A percentile compares a stretch with the other conserved stretches of the same genome.
Evolutionary conservation across 2,888 invertebrate species (phyloP).

Genomic region (Clusia tigrina): DNA sequence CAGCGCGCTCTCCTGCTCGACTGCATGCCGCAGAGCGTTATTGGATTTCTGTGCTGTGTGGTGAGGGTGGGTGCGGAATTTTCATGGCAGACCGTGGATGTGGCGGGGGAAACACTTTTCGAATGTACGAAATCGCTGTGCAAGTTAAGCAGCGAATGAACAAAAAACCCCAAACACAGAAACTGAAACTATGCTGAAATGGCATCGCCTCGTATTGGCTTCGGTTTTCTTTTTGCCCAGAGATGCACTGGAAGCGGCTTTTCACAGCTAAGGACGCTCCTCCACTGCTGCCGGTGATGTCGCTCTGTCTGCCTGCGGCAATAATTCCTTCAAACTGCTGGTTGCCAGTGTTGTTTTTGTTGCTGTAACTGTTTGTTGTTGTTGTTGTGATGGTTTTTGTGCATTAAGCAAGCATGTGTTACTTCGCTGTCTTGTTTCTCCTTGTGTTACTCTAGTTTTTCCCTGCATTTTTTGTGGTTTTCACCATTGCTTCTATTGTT

Average conservation of each 20-base stretch:
- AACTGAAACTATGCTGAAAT: neutral
- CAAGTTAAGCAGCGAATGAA: neutral
- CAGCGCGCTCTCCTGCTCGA: constrained; percentile 14
- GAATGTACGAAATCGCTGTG: neutral
- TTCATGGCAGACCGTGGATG: constrained; percentile 26
- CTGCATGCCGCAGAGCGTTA: neutral
- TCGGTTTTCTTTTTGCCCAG: neutral
- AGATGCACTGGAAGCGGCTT: neutral
- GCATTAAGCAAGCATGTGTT: neutral
- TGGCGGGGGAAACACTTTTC: neutral
- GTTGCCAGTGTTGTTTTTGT: neutral
- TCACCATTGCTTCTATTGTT: neutral
- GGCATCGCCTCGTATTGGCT: neutral
- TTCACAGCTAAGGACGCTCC: neutral
- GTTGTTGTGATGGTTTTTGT: neutral
- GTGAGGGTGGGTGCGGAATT: neutral
- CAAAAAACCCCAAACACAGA: neutral
- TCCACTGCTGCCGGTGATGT: constrained; percentile 1
- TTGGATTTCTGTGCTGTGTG: neutral
- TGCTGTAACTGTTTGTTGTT: neutral
- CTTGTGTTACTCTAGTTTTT: no score
- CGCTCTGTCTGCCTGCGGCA: constrained; percentile 22
- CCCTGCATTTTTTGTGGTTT: neutral
- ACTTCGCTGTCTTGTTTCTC: neutral
- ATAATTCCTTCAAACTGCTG: neutral